Evolutionary conservation across 2,888 invertebrate species (phyloP).

Genomic region (Xestia xanthographa): DNA sequence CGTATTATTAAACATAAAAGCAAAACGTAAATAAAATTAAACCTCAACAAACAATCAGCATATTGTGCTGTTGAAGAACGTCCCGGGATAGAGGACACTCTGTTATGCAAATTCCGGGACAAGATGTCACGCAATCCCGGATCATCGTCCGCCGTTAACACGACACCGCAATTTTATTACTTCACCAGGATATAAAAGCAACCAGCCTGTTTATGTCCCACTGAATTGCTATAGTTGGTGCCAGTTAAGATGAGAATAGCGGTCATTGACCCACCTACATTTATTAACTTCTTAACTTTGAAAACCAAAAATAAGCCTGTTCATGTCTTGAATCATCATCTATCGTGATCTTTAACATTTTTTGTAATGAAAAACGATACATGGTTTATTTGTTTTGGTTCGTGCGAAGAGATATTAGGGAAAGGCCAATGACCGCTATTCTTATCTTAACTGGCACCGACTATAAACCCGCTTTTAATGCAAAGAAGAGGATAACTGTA

Average conservation of each 20-base stretch:
- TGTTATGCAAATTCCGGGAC: slow-evolving; percentile 72
- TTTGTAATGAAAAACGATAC: too few species aligned
- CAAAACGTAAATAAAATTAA: slow-evolving; percentile 21
- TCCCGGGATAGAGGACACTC: slow-evolving; percentile 40
- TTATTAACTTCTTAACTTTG: too few species aligned
- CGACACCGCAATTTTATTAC: slow-evolving; percentile 10
- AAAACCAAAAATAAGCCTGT: too few species aligned
- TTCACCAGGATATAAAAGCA: not conserved
- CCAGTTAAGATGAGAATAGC: too few species aligned
- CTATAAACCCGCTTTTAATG: not conserved
- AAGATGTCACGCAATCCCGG: slow-evolving; percentile 66
- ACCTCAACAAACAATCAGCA: slow-evolving; percentile 41
- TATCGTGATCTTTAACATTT: too few species aligned
- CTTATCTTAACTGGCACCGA: too few species aligned
- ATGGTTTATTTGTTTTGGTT: too few species aligned
- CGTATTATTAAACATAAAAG: not conserved
- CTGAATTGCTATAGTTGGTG: not conserved
- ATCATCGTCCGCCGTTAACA: slow-evolving; percentile 36
- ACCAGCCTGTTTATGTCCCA: not conserved
- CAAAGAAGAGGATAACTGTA: not conserved
- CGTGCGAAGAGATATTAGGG: too few species aligned
- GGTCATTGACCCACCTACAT: too few species aligned
- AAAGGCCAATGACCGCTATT: too few species aligned
- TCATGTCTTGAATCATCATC: too few species aligned
- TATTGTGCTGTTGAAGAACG: slow-evolving; percentile 54